A percentile compares a stretch with the other conserved stretches of the same genome.
Conservation (phyloP, 2,113 vertebrate genomes). For the Mesembrinibis cayennensis region DNA sequence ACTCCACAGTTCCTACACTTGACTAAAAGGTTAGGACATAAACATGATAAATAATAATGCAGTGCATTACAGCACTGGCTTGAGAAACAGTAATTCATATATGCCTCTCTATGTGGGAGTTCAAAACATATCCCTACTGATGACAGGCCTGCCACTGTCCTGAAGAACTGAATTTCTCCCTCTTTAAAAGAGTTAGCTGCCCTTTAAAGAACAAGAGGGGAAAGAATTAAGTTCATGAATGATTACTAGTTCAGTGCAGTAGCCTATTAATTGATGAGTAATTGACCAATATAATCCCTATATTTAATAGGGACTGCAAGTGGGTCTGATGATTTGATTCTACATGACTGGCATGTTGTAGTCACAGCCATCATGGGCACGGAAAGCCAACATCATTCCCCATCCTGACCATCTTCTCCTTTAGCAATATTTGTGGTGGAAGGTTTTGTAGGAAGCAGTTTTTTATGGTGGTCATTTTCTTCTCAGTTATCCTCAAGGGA, state of each 20-base stretch:
- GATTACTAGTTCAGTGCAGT: not conserved
- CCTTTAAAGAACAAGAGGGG: not conserved
- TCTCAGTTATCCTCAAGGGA: not conserved
- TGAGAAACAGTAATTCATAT: not conserved
- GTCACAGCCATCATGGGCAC: not conserved
- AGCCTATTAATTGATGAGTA: slow-evolving; percentile 1
- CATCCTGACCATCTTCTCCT: not conserved
- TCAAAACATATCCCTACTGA: not conserved
- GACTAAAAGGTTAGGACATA: not conserved
- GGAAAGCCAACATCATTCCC: not conserved
- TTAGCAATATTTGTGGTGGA: not conserved
- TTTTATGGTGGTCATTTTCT: not conserved
- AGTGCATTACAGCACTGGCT: not conserved
- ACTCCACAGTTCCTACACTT: not conserved
- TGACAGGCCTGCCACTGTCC: not conserved
- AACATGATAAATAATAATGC: not conserved
- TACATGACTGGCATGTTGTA: not conserved
- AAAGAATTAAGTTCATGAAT: not conserved
- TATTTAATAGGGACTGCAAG: not conserved
- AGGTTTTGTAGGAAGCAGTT: not conserved
- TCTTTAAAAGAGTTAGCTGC: not conserved
- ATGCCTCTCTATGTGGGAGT: not conserved
- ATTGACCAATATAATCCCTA: not conserved
- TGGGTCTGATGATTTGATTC: not conserved
- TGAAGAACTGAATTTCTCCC: not conserved